Conservation (phyloP, 2,113 vertebrate species). For the Xiphorhynchus elegans region DNA sequence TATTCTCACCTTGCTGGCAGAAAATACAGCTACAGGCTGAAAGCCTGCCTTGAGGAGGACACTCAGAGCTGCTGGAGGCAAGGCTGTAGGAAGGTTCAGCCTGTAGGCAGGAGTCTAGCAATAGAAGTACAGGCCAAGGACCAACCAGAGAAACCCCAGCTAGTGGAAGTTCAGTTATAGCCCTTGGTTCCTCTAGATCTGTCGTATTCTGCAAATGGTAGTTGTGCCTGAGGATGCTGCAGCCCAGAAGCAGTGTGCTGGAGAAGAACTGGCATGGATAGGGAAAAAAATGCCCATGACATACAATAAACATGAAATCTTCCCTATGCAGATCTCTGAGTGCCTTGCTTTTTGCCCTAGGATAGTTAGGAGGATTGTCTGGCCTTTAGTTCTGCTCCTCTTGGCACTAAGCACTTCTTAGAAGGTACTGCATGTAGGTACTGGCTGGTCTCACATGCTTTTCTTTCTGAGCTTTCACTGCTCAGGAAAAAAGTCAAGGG, state of each 20-base stretch:
- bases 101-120: not conserved
- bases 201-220: rapidly evolving
- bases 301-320: not conserved
- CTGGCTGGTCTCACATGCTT: not conserved
- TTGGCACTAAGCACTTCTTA: not conserved
- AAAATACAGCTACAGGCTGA: rapidly evolving
- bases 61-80: rapidly evolving
- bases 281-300: not conserved
- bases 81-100: not conserved
- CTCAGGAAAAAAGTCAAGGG: not conserved
- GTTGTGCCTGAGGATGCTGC: not conserved
- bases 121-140: not conserved
- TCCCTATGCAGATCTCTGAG: not conserved
- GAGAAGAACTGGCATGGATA: not conserved
- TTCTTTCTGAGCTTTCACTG: not conserved
- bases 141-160: not conserved
- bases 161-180: not conserved
- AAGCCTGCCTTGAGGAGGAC: not conserved
- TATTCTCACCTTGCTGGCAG: not conserved
- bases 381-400: not conserved
- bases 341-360: not conserved
- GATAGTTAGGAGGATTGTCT: not conserved
- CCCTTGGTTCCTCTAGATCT: not conserved
- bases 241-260: not conserved
- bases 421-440: not conserved